A percentile compares a stretch with the other conserved stretches of the same genome.
Evolutionary conservation across 2,888 invertebrate species (phyloP).

Genomic region (Notodonta ziczac): DNA sequence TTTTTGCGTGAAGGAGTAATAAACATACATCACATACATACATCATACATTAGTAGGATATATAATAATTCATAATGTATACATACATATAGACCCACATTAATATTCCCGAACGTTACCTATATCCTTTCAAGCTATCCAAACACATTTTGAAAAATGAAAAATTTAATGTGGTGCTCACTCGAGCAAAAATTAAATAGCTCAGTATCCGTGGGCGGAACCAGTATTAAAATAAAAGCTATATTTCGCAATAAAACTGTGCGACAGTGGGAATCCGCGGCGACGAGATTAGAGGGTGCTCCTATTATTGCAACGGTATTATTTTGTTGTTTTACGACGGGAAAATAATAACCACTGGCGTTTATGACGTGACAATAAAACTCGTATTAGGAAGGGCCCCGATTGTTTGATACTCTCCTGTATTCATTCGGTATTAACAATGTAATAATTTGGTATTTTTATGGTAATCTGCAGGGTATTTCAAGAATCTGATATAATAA

Average conservation of each 20-base stretch:
- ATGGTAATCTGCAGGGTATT: too few species aligned
- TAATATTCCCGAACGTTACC: too few species aligned
- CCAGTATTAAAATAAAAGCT: background rate
- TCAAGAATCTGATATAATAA: too few species aligned
- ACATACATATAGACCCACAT: too few species aligned
- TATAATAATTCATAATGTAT: too few species aligned
- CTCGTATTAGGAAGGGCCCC: constrained; percentile 54
- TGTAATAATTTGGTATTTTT: background rate
- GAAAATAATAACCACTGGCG: constrained; percentile 76
- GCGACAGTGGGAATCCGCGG: constrained; percentile 42
- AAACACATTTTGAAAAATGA: too few species aligned
- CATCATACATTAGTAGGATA: too few species aligned
- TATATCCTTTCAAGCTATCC: too few species aligned
- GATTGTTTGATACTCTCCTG: constrained; percentile 30
- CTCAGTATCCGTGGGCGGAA: background rate
- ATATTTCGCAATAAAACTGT: constrained; percentile 66
- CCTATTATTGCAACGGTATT: constrained; percentile 74
- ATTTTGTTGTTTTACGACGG: constrained; percentile 81
- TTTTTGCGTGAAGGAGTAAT: too few species aligned
- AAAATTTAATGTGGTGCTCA: too few species aligned
- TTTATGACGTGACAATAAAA: constrained; percentile 76
- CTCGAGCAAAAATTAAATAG: too few species aligned
- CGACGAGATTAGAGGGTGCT: constrained; percentile 66
- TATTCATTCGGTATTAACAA: background rate
- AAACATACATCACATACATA: too few species aligned